Conservation (phyloP, 2,797 vertebrate species). For the Sardinella longiceps region DNA sequence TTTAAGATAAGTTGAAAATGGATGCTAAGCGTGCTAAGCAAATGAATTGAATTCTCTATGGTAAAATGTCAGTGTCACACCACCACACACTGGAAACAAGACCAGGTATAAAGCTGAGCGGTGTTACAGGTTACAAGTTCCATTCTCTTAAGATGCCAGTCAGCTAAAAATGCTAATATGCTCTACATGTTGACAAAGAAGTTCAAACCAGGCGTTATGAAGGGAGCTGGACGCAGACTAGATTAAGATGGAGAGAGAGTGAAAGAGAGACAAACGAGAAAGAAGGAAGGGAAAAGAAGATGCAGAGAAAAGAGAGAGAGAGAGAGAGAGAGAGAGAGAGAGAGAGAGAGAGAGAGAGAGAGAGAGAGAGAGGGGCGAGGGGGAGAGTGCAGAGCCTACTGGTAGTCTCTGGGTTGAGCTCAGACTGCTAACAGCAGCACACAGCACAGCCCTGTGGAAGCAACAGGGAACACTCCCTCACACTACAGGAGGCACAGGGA, state of each 20-base stretch:
- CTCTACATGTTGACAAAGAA: background rate
- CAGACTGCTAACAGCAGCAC: constrained; percentile 48
- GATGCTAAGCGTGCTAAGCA: background rate
- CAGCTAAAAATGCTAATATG: background rate
- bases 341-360: background rate
- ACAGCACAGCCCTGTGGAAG: constrained; percentile 59
- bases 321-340: background rate
- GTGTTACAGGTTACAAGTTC: background rate
- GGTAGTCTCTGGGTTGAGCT: background rate
- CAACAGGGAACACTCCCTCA: constrained; percentile 46
- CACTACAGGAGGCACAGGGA: constrained; percentile 13
- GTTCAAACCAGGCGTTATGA: too few species aligned
- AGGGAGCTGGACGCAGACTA: background rate
- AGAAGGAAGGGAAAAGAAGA: too few species aligned
- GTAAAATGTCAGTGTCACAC: background rate
- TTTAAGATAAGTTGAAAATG: background rate
- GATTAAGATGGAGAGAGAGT: background rate
- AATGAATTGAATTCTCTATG: background rate
- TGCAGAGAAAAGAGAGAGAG: background rate
- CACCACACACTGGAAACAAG: background rate
- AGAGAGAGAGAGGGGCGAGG: background rate
- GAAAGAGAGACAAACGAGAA: too few species aligned
- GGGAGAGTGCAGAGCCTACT: background rate
- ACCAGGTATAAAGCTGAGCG: background rate
- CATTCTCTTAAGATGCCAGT: background rate